Evolutionary conservation across 1,140 invertebrate species (phyloP).

Genomic region (Hirudo medicinalis): DNA sequence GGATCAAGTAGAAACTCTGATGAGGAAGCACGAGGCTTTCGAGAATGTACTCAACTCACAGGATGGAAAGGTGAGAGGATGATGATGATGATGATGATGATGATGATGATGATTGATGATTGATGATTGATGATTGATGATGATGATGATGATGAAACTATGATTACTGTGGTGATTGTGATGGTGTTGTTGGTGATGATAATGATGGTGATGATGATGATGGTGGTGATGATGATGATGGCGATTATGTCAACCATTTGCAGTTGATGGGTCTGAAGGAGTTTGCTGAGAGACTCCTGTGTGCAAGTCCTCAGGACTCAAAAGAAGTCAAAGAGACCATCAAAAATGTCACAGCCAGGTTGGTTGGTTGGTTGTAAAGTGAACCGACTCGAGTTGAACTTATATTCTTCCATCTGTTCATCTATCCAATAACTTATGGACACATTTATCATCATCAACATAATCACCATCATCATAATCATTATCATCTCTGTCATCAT

Average conservation of each 20-base stretch:
- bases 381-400: background rate
- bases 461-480: background rate
- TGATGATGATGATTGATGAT: too few species aligned
- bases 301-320: conserved; percentile 39
- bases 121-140: too few species aligned
- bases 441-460: background rate
- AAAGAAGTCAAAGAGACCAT: conserved; percentile 30
- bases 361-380: background rate
- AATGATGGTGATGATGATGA: too few species aligned
- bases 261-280: conserved; percentile 53
- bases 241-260: background rate
- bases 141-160: too few species aligned
- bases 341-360: conserved; percentile 31
- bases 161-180: too few species aligned
- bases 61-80: conserved; percentile 63
- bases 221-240: too few species aligned
- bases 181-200: too few species aligned
- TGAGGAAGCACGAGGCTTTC: conserved; percentile 98
- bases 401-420: background rate
- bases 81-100: too few species aligned
- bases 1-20: conserved; percentile 93
- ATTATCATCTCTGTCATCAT: background rate
- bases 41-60: conserved; percentile 94
- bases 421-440: background rate
- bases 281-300: conserved; percentile 36